Conservation (phyloP, 2,888 invertebrate genomes). For the Phania funesta region DNA sequence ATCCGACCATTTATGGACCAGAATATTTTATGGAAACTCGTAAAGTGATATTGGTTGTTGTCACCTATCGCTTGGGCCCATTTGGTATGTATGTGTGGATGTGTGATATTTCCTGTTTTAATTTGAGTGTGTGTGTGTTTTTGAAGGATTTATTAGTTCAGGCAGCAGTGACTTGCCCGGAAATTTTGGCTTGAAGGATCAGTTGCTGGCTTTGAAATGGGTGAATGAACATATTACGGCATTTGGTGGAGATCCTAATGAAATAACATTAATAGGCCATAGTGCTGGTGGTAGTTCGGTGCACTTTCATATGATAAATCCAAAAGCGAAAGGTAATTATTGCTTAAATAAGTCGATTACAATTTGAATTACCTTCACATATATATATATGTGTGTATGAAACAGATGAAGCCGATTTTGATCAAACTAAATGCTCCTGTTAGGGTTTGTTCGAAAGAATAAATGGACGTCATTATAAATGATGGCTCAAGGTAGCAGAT, state of each 20-base stretch:
- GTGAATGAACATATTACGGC: conserved; percentile 78
- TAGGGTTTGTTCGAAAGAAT: too few species aligned
- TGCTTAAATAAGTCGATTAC: neutral
- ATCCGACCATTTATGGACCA: conserved; percentile 78
- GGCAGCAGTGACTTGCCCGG: conserved; percentile 80
- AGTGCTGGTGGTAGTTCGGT: conserved; percentile 80
- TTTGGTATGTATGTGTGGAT: conserved; percentile 69
- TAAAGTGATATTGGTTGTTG: conserved; percentile 78
- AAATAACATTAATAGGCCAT: conserved; percentile 80
- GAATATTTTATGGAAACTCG: conserved; percentile 80
- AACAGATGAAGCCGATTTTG: too few species aligned
- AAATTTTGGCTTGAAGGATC: conserved; percentile 81
- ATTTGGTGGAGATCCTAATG: conserved; percentile 80
- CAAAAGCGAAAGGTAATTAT: conserved; percentile 76
- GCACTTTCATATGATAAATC: conserved; percentile 81
- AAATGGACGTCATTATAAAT: too few species aligned
- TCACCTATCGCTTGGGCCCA: conserved; percentile 78
- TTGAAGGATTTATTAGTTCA: conserved; percentile 79
- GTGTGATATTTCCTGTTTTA: neutral
- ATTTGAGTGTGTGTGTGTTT: neutral
- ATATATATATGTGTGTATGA: too few species aligned
- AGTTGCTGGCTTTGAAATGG: conserved; percentile 80
- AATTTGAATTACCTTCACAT: too few species aligned
- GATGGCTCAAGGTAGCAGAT: too few species aligned
- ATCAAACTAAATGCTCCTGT: too few species aligned